A percentile compares a stretch with the other conserved stretches of the same genome.
Evolutionary conservation across 2,888 invertebrate genomes (phyloP).

Genomic region (Tribolium freemani): DNA sequence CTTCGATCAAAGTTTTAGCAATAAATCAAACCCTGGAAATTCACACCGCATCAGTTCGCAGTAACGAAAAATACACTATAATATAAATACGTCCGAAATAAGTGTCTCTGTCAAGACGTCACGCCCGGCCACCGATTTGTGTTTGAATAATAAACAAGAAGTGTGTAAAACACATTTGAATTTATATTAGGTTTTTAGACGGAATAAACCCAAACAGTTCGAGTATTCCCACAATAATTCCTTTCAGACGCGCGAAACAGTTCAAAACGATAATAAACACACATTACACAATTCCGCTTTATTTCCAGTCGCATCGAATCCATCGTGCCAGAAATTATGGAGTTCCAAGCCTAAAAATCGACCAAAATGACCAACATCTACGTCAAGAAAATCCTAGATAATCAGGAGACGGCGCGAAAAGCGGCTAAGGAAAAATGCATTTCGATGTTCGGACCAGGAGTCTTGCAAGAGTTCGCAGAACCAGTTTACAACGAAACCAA

Average conservation of each 20-base stretch:
- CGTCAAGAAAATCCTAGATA: neutral
- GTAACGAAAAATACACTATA: conserved; percentile 2
- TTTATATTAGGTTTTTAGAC: conserved; percentile 29
- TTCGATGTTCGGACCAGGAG: neutral
- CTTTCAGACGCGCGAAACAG: neutral
- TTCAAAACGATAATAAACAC: conserved; percentile 18
- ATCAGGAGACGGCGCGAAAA: neutral
- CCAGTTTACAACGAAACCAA: conserved; percentile 16
- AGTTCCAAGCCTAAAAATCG: neutral
- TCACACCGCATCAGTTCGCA: neutral
- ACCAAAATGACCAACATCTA: conserved; percentile 13
- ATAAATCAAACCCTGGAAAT: conserved; percentile 9
- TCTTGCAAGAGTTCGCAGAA: neutral
- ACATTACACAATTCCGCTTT: conserved; percentile 20
- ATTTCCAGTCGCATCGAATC: conserved; percentile 22
- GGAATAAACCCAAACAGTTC: conserved; percentile 25
- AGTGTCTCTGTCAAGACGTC: conserved; percentile 7
- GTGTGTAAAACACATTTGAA: conserved; percentile 34
- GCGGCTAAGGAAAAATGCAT: neutral
- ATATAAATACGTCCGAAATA: conserved; percentile 1
- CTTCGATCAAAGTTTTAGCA: neutral
- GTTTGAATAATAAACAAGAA: conserved; percentile 29
- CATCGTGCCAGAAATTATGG: too few species aligned
- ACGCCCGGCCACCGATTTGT: conserved; percentile 17
- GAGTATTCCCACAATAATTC: conserved; percentile 19